phyloP scores from a whole-genome alignment of 1,140 invertebrate genomes.

The Cephus cinctus region DNA sequence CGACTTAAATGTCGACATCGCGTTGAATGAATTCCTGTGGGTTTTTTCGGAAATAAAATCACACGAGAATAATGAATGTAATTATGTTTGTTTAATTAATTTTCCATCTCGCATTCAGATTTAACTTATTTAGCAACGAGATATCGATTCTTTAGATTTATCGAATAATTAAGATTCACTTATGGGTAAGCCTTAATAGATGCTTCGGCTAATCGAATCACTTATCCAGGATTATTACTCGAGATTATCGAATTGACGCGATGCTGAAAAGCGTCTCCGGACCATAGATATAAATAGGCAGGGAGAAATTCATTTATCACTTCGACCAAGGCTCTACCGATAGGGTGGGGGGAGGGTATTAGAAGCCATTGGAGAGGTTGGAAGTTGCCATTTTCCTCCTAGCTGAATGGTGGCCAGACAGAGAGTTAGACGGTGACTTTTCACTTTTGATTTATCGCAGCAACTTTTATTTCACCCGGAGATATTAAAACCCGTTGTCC shows the following conservation, averaged over 20 bases:
- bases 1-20: too few species aligned
- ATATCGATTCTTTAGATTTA: too few species aligned
- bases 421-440: conserved; percentile 47
- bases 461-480: conserved; percentile 53
- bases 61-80: too few species aligned
- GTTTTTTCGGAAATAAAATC: too few species aligned
- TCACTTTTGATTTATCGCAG: conserved; percentile 57
- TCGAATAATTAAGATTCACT: too few species aligned
- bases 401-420: conserved; percentile 24
- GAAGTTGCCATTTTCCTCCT: conserved; percentile 30
- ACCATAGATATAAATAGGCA: conserved; percentile 33
- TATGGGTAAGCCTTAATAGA: too few species aligned
- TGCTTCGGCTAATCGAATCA: too few species aligned
- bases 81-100: too few species aligned
- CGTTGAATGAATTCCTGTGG: too few species aligned
- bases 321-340: conserved; percentile 2
- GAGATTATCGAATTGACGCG: conserved; percentile 25
- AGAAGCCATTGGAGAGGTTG: conserved; percentile 12
- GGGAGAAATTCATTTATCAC: conserved; percentile 43
- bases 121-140: too few species aligned
- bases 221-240: conserved; percentile 27
- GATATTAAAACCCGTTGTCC: conserved; percentile 57
- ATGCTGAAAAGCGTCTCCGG: conserved; percentile 1
- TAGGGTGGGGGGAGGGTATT: neutral
- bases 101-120: too few species aligned